Evolutionary conservation across 2,113 vertebrate genomes (phyloP).

Genomic region (Archilochus colubris): DNA sequence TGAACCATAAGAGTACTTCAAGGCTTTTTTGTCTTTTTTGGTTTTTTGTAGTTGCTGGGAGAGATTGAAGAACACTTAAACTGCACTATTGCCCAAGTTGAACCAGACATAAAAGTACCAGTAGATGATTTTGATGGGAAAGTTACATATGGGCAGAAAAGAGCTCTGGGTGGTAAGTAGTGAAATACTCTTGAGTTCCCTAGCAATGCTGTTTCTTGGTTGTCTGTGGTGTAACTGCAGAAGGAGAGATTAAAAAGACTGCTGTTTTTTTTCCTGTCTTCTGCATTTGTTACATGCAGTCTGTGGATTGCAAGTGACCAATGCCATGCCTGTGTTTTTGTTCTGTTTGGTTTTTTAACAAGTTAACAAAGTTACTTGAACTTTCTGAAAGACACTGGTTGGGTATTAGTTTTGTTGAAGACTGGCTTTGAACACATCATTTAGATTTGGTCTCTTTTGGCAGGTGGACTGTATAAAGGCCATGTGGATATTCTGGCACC

Average conservation of each 20-base stretch:
- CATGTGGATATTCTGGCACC: slow-evolving; percentile 95
- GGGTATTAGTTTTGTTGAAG: neutral
- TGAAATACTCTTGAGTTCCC: neutral
- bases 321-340: neutral
- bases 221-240: neutral
- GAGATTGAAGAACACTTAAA: slow-evolving; percentile 97
- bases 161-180: slow-evolving; percentile 83
- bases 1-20: neutral
- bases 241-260: neutral
- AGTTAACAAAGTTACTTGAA: neutral
- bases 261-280: neutral
- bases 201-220: neutral
- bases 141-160: slow-evolving; percentile 93
- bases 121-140: slow-evolving; percentile 98
- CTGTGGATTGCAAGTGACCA: neutral
- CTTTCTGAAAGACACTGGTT: neutral
- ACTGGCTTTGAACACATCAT: neutral
- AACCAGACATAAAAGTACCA: slow-evolving; percentile 94
- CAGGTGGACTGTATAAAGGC: slow-evolving; percentile 93
- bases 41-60: slow-evolving; percentile 82
- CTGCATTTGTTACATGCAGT: neutral
- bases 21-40: neutral
- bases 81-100: slow-evolving; percentile 95
- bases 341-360: neutral
- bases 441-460: slow-evolving; percentile 40